Percentiles rank a stretch among this genome's conserved stretches.
Conservation (phyloP, 2,888 invertebrate species). For the Cotesia congregata region DNA sequence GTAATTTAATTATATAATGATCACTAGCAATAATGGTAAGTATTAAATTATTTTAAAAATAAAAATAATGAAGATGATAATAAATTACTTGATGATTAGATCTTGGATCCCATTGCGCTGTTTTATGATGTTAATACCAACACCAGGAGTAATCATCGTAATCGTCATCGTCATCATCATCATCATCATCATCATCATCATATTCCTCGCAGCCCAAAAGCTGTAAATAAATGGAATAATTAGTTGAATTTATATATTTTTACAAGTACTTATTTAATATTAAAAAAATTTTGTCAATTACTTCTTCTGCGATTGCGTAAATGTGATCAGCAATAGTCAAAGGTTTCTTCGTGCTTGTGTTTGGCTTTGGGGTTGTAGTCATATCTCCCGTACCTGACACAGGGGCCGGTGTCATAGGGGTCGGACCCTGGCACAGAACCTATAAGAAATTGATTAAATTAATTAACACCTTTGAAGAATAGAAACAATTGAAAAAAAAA, state of each 20-base stretch:
- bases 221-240: neutral
- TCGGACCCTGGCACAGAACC: neutral
- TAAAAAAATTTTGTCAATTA: too few species aligned
- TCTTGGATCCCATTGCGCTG: too few species aligned
- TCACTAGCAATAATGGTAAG: neutral
- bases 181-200: neutral
- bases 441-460: neutral
- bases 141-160: neutral
- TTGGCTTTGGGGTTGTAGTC: too few species aligned
- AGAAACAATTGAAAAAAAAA: neutral
- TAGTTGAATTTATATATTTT: neutral
- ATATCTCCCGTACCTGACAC: too few species aligned
- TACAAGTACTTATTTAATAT: neutral
- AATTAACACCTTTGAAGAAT: neutral
- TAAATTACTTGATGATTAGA: neutral
- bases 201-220: neutral
- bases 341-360: too few species aligned
- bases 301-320: too few species aligned
- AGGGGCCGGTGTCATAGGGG: too few species aligned
- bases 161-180: neutral
- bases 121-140: neutral
- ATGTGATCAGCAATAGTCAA: too few species aligned
- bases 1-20: neutral
- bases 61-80: conserved; percentile 1
- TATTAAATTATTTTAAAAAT: neutral